These are phyloP conservation scores for Papilio machaon DNA, from an alignment of 1,140 invertebrate species.

Conservation along the genomic window DNA sequence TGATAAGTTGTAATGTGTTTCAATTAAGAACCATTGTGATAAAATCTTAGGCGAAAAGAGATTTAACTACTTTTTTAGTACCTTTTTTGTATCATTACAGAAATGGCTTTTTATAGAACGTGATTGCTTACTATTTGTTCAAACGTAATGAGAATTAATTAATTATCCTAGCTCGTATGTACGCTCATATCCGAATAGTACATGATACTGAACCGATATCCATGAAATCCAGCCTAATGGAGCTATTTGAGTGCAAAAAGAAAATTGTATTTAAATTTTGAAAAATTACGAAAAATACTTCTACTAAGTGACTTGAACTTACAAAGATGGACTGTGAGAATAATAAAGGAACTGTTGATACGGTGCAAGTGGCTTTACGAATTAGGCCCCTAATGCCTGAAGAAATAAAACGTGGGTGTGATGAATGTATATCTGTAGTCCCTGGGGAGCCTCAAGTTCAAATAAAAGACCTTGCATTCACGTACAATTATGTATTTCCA, in stretches of 20 bases:
- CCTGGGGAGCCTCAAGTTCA: constrained; percentile 86
- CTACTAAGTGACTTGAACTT: not conserved
- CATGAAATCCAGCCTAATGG: not conserved
- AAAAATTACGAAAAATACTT: not conserved
- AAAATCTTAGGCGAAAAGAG: not conserved
- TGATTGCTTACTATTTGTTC: not conserved
- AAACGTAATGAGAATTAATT: not conserved
- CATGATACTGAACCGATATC: not conserved
- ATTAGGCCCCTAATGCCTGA: constrained; percentile 89
- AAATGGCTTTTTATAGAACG: not conserved
- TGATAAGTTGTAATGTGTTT: constrained; percentile 1
- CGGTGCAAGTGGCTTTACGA: constrained; percentile 89
- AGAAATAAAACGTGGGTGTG: constrained; percentile 87
- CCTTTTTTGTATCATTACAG: not conserved
- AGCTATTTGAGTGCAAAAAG: not conserved
- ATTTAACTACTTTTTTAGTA: not conserved
- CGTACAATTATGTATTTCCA: constrained; percentile 94
- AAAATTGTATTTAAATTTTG: not conserved
- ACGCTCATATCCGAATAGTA: not conserved
- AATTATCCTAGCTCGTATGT: not conserved
- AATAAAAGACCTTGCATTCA: constrained; percentile 91
- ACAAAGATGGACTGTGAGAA: constrained; percentile 60
- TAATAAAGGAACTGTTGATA: constrained; percentile 71
- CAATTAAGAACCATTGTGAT: not conserved
- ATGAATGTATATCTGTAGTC: constrained; percentile 85